phyloP scores from a whole-genome alignment of 2,888 invertebrate genomes.

The Ecliptopera silaceata region DNA sequence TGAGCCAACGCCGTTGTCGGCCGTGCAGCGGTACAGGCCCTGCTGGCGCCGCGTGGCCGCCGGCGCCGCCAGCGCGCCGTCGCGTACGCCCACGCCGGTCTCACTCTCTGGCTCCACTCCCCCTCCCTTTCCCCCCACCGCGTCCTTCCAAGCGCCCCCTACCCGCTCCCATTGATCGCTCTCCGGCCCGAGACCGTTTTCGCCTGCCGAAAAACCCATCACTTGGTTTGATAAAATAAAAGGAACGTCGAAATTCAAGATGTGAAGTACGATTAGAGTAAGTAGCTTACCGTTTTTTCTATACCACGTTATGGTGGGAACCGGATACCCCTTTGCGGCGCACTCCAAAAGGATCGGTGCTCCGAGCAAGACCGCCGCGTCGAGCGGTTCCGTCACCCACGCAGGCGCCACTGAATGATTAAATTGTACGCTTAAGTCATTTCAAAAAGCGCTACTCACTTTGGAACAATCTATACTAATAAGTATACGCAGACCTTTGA shows the following conservation, averaged over 20 bases:
- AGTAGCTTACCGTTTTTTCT: constrained; percentile 69
- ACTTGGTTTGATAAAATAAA: too few species aligned
- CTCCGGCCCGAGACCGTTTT: constrained; percentile 40
- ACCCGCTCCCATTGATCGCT: constrained; percentile 49
- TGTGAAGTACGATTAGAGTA: too few species aligned
- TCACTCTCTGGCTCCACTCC: constrained; percentile 20
- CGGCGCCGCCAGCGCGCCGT: constrained; percentile 85
- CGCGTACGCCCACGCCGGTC: constrained; percentile 34
- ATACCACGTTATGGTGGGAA: constrained; percentile 86
- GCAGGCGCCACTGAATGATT: constrained; percentile 85
- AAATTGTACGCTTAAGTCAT: background rate
- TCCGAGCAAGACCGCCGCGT: constrained; percentile 87
- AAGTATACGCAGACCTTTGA: constrained; percentile 86
- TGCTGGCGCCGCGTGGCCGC: constrained; percentile 86
- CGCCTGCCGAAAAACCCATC: constrained; percentile 24
- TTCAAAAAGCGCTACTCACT: background rate
- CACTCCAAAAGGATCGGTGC: constrained; percentile 87
- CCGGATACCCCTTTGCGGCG: constrained; percentile 88
- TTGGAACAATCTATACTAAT: too few species aligned
- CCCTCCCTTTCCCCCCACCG: constrained; percentile 11
- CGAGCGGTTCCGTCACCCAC: constrained; percentile 87
- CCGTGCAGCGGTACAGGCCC: constrained; percentile 91
- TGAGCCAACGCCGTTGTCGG: constrained; percentile 91
- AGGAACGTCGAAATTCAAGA: too few species aligned
- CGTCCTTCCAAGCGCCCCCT: constrained; percentile 35